Percentiles rank a stretch among this genome's conserved stretches.
phyloP scores from a whole-genome alignment of 1,140 invertebrate species.

The Coelopa frigida region DNA sequence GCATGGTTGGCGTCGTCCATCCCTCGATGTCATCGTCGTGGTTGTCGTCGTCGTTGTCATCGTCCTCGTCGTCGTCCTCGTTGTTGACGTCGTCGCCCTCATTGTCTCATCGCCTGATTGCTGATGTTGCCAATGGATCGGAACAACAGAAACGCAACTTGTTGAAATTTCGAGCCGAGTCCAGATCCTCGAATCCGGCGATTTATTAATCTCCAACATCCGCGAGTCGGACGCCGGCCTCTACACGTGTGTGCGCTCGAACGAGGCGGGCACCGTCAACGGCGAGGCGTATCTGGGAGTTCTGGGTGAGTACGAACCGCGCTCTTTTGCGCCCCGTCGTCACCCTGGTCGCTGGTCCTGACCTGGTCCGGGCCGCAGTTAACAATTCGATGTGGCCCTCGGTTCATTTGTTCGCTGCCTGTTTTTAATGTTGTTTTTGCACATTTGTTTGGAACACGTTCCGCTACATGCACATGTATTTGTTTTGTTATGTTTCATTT shows the following conservation, averaged over 20 bases:
- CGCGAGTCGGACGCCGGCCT: conserved; percentile 74
- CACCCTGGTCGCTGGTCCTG: no score
- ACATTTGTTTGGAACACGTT: background rate
- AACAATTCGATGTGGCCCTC: no score
- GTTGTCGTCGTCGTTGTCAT: background rate
- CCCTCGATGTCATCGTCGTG: background rate
- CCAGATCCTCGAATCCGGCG: conserved; percentile 76
- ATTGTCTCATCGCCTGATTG: no score
- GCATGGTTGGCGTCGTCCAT: background rate
- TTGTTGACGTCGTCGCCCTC: no score
- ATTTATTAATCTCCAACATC: conserved; percentile 79
- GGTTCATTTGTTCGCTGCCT: background rate
- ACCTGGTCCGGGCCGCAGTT: background rate
- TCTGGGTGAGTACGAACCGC: conserved; percentile 63
- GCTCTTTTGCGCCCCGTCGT: no score
- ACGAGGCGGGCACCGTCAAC: conserved; percentile 78
- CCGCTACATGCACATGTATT: conserved; percentile 1
- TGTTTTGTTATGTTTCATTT: background rate
- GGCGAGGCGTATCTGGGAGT: conserved; percentile 75
- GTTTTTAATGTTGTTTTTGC: conserved; percentile 1
- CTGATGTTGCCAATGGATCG: conserved; percentile 6
- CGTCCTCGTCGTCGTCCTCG: background rate
- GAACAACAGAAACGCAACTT: conserved; percentile 34
- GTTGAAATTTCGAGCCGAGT: conserved; percentile 55
- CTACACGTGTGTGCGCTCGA: conserved; percentile 81